Conservation (phyloP, 1,140 invertebrate genomes). For the Aphidius ervi region DNA sequence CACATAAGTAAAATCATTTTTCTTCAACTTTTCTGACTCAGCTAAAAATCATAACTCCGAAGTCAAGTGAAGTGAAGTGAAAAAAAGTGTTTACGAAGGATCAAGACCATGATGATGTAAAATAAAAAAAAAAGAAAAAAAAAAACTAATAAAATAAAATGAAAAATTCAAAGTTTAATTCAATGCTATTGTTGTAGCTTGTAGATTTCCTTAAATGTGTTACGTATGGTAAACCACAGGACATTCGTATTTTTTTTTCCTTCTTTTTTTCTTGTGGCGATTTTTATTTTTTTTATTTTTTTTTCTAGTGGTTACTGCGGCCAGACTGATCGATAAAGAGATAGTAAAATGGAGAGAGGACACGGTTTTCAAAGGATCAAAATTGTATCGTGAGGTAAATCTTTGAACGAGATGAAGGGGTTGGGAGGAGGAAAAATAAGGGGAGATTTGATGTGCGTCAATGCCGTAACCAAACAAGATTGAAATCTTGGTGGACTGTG, state of each 20-base stretch:
- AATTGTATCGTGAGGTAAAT: constrained; percentile 11
- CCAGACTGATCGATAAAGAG: constrained; percentile 19
- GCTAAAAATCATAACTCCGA: not conserved
- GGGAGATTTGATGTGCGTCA: constrained; percentile 25
- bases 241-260: no score
- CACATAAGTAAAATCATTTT: constrained; percentile 30
- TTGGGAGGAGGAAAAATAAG: constrained; percentile 6
- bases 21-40: constrained; percentile 25
- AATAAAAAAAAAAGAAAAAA: no score
- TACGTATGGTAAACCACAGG: no score
- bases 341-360: not conserved
- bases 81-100: not conserved
- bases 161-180: no score
- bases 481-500: constrained; percentile 37
- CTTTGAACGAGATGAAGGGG: constrained; percentile 5
- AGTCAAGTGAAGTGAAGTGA: not conserved
- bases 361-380: constrained; percentile 8
- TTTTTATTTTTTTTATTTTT: no score
- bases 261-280: no score
- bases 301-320: no score
- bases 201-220: no score
- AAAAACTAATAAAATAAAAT: no score
- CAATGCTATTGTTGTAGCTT: no score
- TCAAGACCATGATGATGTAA: no score
- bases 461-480: constrained; percentile 41